phyloP scores from a whole-genome alignment of 2,797 vertebrate species.

The Lagorchestes hirsutus region DNA sequence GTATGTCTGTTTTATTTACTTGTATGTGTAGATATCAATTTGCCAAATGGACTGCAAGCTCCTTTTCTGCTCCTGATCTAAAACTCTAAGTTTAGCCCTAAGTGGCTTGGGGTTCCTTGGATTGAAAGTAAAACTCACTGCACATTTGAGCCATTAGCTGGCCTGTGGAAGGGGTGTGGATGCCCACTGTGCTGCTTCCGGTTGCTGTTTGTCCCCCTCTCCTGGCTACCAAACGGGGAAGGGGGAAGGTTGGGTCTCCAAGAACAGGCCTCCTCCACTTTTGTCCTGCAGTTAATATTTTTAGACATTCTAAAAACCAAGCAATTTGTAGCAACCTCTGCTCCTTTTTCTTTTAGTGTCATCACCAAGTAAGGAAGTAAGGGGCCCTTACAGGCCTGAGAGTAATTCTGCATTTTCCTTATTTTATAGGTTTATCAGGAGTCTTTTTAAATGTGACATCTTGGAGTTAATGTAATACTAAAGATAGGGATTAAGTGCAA shows the following conservation, averaged over 20 bases:
- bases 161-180: background rate
- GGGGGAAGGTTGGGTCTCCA: background rate
- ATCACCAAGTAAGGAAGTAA: background rate
- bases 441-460: conserved; percentile 45
- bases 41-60: background rate
- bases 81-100: background rate
- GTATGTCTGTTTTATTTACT: background rate
- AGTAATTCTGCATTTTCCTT: background rate
- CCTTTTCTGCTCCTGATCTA: background rate
- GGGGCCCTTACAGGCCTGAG: background rate
- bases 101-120: background rate
- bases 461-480: background rate
- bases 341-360: too few relatives aligned
- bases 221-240: background rate
- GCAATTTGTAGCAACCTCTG: too few relatives aligned
- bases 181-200: background rate
- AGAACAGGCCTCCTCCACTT: background rate
- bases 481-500: conserved; percentile 19
- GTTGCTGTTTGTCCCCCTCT: background rate
- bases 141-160: background rate
- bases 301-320: too few relatives aligned
- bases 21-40: background rate
- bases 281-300: background rate
- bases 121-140: background rate
- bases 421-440: background rate